These are phyloP conservation scores for Drosophila santomea DNA, from an alignment of 1,140 invertebrate species.

Conservation along the genomic window DNA sequence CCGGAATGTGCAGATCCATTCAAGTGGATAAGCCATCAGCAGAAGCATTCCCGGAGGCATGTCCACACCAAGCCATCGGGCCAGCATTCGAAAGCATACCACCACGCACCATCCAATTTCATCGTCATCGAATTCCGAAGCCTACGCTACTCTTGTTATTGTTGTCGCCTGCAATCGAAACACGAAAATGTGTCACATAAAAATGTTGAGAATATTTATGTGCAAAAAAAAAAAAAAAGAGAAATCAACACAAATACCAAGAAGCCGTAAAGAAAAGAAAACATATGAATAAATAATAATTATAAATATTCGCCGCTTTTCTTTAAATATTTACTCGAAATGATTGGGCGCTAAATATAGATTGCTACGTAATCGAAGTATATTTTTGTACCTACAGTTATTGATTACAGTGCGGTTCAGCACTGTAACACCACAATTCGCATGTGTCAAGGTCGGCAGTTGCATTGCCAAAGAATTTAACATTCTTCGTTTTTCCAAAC, in stretches of 20 bases:
- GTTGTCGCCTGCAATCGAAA: conserved; percentile 57
- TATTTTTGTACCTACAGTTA: conserved; percentile 67
- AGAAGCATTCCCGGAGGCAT: conserved; percentile 29
- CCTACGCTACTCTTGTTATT: conserved; percentile 43
- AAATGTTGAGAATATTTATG: conserved; percentile 70
- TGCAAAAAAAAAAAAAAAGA: conserved; percentile 34
- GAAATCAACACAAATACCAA: conserved; percentile 36
- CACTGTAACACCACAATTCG: background rate
- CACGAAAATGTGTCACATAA: conserved; percentile 70
- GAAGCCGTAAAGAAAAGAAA: conserved; percentile 29
- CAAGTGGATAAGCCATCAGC: conserved; percentile 51
- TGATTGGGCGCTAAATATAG: conserved; percentile 73
- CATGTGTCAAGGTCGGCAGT: background rate
- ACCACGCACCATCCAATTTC: conserved; percentile 1
- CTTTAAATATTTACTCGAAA: conserved; percentile 49
- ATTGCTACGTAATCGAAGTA: conserved; percentile 71
- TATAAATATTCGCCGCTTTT: conserved; percentile 58
- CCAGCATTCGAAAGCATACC: background rate
- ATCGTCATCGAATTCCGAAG: conserved; percentile 6
- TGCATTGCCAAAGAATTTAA: background rate
- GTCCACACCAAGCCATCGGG: background rate
- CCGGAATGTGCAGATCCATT: conserved; percentile 60
- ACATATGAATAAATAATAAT: conserved; percentile 74
- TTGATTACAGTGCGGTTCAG: conserved; percentile 31
- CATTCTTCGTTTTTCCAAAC: background rate